Base-by-base conservation (phyloP, 2,797 vertebrate species). In the Pseudochromis fuscus region DNA sequence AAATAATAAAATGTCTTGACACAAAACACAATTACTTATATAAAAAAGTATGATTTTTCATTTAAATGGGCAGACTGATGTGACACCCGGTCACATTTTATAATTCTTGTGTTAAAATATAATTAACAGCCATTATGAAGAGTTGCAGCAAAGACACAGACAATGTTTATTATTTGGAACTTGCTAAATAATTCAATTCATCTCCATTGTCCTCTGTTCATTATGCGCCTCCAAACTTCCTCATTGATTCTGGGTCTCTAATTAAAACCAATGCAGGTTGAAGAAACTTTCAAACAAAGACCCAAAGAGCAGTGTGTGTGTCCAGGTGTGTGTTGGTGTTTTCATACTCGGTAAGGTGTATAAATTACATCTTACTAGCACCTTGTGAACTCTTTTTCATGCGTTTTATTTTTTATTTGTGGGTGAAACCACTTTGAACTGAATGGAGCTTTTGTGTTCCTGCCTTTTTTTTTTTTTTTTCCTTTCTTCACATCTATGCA, bases 401-500 rank as follows among this genome's bases (percentile, higher is more conserved):
- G 33, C 58, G 25, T n/a, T n/a, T n/a, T n/a, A 16, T 28, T 69
- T 70, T 55, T 40, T 48, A 77, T 67, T 62, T 35, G 57, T n/a
- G 28, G 42, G 27, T 63, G n/a, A 82, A 81, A 74, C 72, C 44
- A 30, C 49, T 56, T 68, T 62, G 31, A 78, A 68, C 30, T 55
- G 7, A 64, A 50, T 23, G 11, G 7, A 30, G 25, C 69, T 63
- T 72, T 35, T 69, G 31, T 70, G 12, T 27, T 4, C 53, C 40
- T 50, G 27, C 50, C 25, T 30, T 72, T 19, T 28, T 30, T 72
- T 19, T 75, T 44, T 79, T 61, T 23, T 5, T 9, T 19, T 8
- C 9, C 23, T 53, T 67, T 53, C 46, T 75, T 85, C 75, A 73
- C 53, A 71, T 80, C 55, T 48, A 77, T 81, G 72, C 62, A 85